These are phyloP conservation scores for Callipepla squamata DNA, from an alignment of 2,113 vertebrate genomes.

Conservation along the genomic window DNA sequence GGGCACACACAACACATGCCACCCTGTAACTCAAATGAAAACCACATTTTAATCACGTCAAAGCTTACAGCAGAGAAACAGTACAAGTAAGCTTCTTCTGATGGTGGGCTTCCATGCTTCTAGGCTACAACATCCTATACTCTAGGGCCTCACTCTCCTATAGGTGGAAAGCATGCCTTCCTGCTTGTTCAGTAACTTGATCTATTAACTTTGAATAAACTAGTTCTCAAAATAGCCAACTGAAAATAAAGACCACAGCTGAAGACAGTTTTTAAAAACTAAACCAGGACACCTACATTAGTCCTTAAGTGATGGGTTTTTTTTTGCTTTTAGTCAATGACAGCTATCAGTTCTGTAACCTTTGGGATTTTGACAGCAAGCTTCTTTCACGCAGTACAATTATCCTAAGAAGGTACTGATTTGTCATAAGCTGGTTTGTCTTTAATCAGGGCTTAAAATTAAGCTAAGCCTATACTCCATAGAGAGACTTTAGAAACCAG, in stretches of 20 bases:
- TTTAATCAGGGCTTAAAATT: not conserved
- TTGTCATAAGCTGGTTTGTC: not conserved
- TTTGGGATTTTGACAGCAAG: not conserved
- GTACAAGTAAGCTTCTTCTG: not conserved
- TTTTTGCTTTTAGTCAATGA: not conserved
- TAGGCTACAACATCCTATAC: not conserved
- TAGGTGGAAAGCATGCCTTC: not conserved
- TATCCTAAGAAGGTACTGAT: not conserved
- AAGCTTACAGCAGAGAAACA: no score
- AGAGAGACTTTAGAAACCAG: not conserved
- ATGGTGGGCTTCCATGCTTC: not conserved
- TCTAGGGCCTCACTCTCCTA: not conserved
- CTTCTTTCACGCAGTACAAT: not conserved
- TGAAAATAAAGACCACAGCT: not conserved
- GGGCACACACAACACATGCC: accelerated
- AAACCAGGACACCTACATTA: not conserved
- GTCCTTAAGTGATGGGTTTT: not conserved
- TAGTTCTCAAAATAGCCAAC: not conserved
- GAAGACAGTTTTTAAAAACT: not conserved
- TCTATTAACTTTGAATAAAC: not conserved
- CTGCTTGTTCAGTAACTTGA: not conserved
- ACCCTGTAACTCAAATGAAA: not conserved
- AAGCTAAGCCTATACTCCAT: accelerated
- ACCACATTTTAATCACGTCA: not conserved
- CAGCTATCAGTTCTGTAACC: not conserved